A percentile compares a stretch with the other conserved stretches of the same genome.
Conservation (phyloP, 37 sponge, comb jelly and placozoan genomes). For the Lycopodina hypogea region DNA sequence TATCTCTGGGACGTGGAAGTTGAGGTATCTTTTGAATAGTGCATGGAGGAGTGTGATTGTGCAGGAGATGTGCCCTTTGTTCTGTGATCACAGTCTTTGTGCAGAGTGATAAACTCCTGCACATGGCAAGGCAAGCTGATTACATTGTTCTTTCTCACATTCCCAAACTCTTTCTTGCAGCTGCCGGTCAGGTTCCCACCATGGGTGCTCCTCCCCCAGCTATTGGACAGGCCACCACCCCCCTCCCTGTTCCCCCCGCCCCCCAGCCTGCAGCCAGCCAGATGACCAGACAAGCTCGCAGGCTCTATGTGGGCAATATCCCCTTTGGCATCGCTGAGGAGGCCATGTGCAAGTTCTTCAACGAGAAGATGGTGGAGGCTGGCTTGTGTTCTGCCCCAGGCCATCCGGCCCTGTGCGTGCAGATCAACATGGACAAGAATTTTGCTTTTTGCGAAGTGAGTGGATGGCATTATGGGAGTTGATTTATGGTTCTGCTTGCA, state of each 20-base stretch:
- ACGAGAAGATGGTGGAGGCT: slow-evolving; percentile 88
- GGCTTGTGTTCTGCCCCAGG: slow-evolving; percentile 85
- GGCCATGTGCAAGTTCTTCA: slow-evolving; percentile 88
- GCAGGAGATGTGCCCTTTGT: too few relatives aligned
- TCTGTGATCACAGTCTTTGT: too few relatives aligned
- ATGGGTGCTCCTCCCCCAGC: slow-evolving; percentile 87
- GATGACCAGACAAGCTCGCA: slow-evolving; percentile 93
- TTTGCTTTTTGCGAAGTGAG: slow-evolving; percentile 97
- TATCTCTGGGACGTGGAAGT: too few relatives aligned
- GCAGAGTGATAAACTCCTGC: too few relatives aligned
- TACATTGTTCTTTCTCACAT: too few relatives aligned
- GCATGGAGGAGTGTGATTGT: too few relatives aligned
- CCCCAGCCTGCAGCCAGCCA: slow-evolving; percentile 95
- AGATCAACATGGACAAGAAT: slow-evolving; percentile 99
- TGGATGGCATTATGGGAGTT: not conserved
- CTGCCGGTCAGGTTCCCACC: slow-evolving; percentile 94
- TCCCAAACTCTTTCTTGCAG: too few relatives aligned
- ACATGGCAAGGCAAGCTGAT: too few relatives aligned
- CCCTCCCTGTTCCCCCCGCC: slow-evolving; percentile 87
- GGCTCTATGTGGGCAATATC: slow-evolving; percentile 98
- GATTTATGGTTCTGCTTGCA: not conserved
- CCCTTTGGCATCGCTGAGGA: slow-evolving; percentile 99
- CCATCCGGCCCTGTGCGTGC: slow-evolving; percentile 89
- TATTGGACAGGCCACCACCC: slow-evolving; percentile 72
- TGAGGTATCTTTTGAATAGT: too few relatives aligned